Evolutionary conservation across 2,888 invertebrate genomes (phyloP).

Genomic region (Melanotus villosus): DNA sequence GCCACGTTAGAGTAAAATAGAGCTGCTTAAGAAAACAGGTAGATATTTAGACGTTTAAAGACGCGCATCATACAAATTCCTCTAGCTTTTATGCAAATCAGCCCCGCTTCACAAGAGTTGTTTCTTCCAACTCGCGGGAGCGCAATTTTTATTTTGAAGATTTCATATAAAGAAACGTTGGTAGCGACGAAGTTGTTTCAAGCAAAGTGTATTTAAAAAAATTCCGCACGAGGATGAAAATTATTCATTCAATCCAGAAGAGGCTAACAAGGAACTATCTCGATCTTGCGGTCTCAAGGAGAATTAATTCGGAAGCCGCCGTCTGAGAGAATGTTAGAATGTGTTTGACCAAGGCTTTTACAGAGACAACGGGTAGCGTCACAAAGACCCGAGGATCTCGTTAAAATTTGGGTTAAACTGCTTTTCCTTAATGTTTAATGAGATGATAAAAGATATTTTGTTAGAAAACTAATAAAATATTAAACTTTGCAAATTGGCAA

Average conservation of each 20-base stretch:
- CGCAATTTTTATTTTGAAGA: conserved; percentile 28
- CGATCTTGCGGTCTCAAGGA: background rate
- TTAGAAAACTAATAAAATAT: too few relatives aligned
- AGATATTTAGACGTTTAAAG: conserved; percentile 24
- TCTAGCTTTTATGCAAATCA: conserved; percentile 36
- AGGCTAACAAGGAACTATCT: background rate
- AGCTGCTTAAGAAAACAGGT: conserved; percentile 20
- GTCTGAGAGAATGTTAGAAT: conserved; percentile 10
- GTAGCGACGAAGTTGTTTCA: background rate
- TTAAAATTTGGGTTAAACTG: background rate
- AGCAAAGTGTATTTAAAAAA: background rate
- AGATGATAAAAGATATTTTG: too few relatives aligned
- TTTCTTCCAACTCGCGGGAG: conserved; percentile 9
- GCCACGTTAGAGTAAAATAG: too few relatives aligned
- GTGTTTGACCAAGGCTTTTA: conserved; percentile 3
- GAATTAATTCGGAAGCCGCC: conserved; percentile 20
- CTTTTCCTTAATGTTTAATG: too few relatives aligned
- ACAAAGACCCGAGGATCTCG: conserved; percentile 5
- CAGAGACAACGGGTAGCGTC: background rate
- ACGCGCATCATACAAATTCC: conserved; percentile 30
- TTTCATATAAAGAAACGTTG: conserved; percentile 14
- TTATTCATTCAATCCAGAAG: conserved; percentile 22
- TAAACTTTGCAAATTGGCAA: too few relatives aligned
- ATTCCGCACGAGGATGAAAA: conserved; percentile 19
- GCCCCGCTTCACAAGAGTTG: conserved; percentile 12